Percentiles rank a stretch among this genome's conserved stretches.
Evolutionary conservation across 2,888 invertebrate species (phyloP).

Genomic region (Tenodera sinensis): DNA sequence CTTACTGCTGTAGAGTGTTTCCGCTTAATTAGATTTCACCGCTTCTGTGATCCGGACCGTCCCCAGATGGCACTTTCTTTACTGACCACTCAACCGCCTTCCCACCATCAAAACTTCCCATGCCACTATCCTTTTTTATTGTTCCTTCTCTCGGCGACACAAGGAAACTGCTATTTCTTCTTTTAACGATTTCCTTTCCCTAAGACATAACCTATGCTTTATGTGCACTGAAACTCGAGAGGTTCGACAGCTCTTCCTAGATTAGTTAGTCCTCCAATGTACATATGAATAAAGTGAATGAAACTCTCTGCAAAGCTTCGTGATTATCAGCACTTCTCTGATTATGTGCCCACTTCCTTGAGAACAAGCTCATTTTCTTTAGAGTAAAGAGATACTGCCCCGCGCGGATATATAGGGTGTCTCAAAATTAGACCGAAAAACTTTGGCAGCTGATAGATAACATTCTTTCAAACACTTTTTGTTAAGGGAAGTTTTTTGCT

Average conservation of each 20-base stretch:
- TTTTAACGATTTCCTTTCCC: background rate
- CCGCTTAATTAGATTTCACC: background rate
- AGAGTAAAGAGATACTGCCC: too few species aligned
- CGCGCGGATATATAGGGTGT: too few species aligned
- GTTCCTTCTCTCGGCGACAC: background rate
- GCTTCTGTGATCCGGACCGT: background rate
- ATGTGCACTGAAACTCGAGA: background rate
- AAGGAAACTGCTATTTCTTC: background rate
- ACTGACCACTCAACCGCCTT: background rate
- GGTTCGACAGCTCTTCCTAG: background rate
- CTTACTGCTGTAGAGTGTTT: background rate
- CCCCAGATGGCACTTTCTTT: background rate
- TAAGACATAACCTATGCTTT: background rate
- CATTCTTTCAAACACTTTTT: too few species aligned
- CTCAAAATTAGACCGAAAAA: too few species aligned
- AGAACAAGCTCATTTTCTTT: too few species aligned
- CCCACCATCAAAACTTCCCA: background rate
- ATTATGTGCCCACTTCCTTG: too few species aligned
- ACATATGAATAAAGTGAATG: background rate
- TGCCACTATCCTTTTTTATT: background rate
- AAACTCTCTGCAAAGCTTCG: too few species aligned
- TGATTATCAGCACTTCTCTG: too few species aligned
- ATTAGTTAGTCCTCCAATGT: background rate
- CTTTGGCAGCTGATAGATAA: too few species aligned
- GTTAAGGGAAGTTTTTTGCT: too few species aligned